Base-by-base conservation (phyloP, 2,113 vertebrate genomes). In the Callionymus lyra region DNA sequence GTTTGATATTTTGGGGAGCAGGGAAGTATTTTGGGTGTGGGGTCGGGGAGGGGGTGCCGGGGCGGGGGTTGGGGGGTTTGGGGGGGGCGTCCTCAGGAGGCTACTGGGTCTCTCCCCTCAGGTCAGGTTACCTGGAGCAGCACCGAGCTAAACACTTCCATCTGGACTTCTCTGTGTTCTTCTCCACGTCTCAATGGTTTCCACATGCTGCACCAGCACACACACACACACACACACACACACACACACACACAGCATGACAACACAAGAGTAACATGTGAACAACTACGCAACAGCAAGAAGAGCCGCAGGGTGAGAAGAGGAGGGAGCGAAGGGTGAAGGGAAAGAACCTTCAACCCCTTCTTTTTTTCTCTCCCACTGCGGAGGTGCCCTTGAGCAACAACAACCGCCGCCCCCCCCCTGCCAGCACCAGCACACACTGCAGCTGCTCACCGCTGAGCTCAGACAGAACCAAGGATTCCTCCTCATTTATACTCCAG, bases 81-180 rank as follows among this genome's bases (percentile, higher is more conserved):
- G 80, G 65, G 16, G 66, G 68, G 67, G 50, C 70, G 77, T 61
- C 74, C 70, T 63, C 6, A 32, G 74, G 76, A 81, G 70, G 74
- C 50, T 48, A 56, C 61, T 55, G 63, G 71, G 56, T 67, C 56
- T 63, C 19, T 74, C 66, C 72, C 72, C 53, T 50, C 55, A 62
- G 80, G 64, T 81, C 70, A 61, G 72, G 63, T 81, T 80, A 75
- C 79, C 63, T 56, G 34, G 57, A 66, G 70, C 65, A 70, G 68
- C 74, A 72, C 65, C 59, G 65, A 65, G 63, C 61, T 85, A 83
- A 83, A 62, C 74, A 72, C 64, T 72, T 74, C 77, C 82, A 84
- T 74, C 71, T 82, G 82, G 55, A 38, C 50, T 72, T 67, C 68
- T 71, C 68, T 70, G 21, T 27, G 21, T 27, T 27, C 21, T 27